Evolutionary conservation across 2,113 vertebrate genomes (phyloP).

Genomic region (Calidris pygmaea): DNA sequence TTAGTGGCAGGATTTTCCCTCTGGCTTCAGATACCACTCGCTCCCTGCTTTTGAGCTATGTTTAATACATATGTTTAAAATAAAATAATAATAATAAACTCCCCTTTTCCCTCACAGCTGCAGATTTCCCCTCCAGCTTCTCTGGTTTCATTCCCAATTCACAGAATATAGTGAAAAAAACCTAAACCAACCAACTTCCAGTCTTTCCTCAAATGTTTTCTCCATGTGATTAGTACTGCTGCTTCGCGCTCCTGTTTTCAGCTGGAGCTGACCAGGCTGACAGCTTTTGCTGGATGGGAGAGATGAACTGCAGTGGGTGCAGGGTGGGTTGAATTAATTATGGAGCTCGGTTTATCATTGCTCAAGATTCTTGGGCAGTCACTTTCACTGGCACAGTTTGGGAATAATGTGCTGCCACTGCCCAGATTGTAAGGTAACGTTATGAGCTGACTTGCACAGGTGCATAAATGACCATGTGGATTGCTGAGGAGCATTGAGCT

Average conservation of each 20-base stretch:
- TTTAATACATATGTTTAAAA: constrained; percentile 48
- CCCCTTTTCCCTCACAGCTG: constrained; percentile 35
- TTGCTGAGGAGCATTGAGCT: background rate
- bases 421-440: background rate
- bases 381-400: background rate
- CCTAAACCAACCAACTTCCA: background rate
- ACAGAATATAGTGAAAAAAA: background rate
- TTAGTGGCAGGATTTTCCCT: constrained; percentile 40
- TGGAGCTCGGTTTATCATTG: background rate
- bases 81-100: constrained; percentile 51
- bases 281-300: background rate
- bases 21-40: background rate
- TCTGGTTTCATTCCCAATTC: constrained; percentile 44
- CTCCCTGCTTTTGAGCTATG: constrained; percentile 12
- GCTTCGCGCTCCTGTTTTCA: background rate
- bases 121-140: constrained; percentile 36
- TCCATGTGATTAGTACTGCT: background rate
- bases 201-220: background rate
- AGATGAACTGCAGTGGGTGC: background rate
- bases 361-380: background rate
- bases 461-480: background rate
- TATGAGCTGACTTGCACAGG: background rate
- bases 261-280: background rate
- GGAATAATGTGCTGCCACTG: background rate
- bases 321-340: background rate